Evolutionary conservation across 35 echinoderm and acorn worm species (phyloP), one percentile per base, ranked within the genome.

Genomic region (Diadema setosum): DNA sequence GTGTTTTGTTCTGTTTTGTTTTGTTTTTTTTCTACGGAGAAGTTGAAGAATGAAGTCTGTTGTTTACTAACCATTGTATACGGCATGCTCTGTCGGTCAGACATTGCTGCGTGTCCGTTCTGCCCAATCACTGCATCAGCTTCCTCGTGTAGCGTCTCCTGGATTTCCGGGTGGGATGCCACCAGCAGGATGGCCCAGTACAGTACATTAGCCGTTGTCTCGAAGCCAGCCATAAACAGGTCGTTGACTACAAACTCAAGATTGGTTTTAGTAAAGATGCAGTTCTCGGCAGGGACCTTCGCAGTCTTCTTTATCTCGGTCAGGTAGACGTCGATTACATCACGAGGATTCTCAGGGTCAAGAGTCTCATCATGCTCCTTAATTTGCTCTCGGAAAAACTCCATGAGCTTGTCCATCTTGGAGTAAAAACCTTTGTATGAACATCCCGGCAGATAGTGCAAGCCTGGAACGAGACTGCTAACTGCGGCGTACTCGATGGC

Each of bases 141-240:
- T 81, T 93, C 91, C 40, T 88, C 50, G 6, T 88, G 91, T 5
- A 93, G 18, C 45, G 41, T 82, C 24, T 50, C 42, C 46, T 93
- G 91, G 20, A 93, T 46, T 17, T 82, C 31, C 1, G 91, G 91
- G 52, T 84, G 75, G 7, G 67, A 42, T 6, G 65, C 24, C 20
- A 88, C 9, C 31, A 69, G 58, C 31, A 88, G 59, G 8, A 93
- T 36, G 24, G 48, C 42, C 91, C 91, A 93, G 27, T 87, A 39
- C 1, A 93, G 32, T 2, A 49, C 55, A 5, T 44, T 39, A 3
- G 85, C 80, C 9, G 86, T 57, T 0, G 85, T 88, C 65, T 93
- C 91, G 7, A 69, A 70, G 5, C 91, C 91, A 20, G 85, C 91
- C 56, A 92, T 92, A 11, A 92, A 86, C 8, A 92, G 37, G 46